Evolutionary conservation across 2,888 invertebrate species (phyloP).

Genomic region (Drosophila histrio): DNA sequence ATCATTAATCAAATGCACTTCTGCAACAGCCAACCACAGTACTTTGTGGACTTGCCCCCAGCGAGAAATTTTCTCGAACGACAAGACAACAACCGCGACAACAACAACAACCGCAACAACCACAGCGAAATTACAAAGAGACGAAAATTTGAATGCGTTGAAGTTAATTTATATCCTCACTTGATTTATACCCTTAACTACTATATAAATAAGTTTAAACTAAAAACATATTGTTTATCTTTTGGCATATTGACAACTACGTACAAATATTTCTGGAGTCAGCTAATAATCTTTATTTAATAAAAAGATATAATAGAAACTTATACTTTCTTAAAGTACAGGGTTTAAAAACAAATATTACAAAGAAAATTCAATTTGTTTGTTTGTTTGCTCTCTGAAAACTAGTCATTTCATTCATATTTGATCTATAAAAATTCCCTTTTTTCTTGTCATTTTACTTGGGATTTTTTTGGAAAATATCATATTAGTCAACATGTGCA

Average conservation of each 20-base stretch:
- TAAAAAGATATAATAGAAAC: no score
- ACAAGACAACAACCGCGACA: not conserved
- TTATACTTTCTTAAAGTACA: no score
- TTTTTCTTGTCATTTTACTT: not conserved
- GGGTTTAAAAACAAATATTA: no score
- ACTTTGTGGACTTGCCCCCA: not conserved
- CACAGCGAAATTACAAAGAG: conserved; percentile 4
- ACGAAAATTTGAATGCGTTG: not conserved
- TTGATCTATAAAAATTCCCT: not conserved
- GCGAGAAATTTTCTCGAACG: conserved; percentile 9
- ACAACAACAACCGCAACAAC: conserved; percentile 5
- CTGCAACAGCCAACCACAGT: conserved; percentile 10
- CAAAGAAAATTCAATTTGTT: no score
- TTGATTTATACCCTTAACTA: not conserved
- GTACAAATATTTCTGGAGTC: no score
- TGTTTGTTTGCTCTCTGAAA: no score
- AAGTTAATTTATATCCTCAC: not conserved
- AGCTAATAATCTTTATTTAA: no score
- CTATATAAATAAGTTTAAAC: not conserved
- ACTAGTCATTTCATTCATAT: no score
- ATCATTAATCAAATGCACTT: conserved; percentile 46
- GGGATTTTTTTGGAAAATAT: not conserved
- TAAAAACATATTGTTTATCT: no score
- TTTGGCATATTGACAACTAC: no score
- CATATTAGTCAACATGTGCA: not conserved